Base-by-base conservation (phyloP, 2,113 vertebrate genomes). In the Pedetes capensis region DNA sequence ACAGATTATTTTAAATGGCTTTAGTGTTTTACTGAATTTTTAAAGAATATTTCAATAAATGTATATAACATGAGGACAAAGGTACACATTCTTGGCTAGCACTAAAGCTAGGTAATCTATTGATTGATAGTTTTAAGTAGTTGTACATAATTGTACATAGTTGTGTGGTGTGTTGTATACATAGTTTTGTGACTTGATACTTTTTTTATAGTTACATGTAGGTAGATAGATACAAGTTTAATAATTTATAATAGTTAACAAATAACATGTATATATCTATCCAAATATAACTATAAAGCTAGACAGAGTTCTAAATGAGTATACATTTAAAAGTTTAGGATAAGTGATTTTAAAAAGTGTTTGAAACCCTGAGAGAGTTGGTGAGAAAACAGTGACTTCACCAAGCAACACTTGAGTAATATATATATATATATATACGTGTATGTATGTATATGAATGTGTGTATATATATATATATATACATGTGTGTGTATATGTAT, bases 181-280 rank as follows among this genome's bases (percentile, higher is more conserved):
- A 78, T 44, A 80, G 12, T 71, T 94, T 84, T 84, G 94, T 72
- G 79, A 79, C 27, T n/a, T n/a, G n/a, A n/a, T n/a, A n/a, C n/a
- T n/a, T n/a, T n/a, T 53, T 88, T 91, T 49, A 64, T 37, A 59
- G 22, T 18, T 87, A 64, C 20, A 37, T 66, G 0, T 37, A 32
- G 66, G 12, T 47, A 16, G 39, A 89, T 39, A 92, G 2, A 34
- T 61, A 76, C 8, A 8, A 44, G 27, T 87, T 93, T 42, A 51
- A 79, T 42, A 23, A 74, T 34, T 68, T 69, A 79, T 18, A 49
- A 64, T 17, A 64, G 47, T 34, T 49, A 68, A 69, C 57, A 10
- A 22, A 49, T 53, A 84, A 51, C 10, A 49, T 39, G 22, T 20
- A 4, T 2, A 12, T 37, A 12, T 34, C 49, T 69, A 55, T 34